Evolutionary conservation across 2,888 invertebrate species (phyloP).

Genomic region (Cotesia congregata): DNA sequence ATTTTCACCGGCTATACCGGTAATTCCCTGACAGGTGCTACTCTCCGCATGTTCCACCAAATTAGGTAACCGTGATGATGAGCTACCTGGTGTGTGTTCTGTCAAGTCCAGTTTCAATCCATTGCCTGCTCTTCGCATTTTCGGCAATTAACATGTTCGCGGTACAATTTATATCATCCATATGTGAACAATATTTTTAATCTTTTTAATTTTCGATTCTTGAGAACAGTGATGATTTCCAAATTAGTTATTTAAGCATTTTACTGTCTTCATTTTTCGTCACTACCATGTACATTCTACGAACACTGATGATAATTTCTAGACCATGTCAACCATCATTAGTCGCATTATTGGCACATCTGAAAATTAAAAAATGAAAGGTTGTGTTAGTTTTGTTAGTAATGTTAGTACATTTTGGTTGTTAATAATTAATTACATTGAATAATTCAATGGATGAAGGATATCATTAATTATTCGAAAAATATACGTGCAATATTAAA

Average conservation of each 20-base stretch:
- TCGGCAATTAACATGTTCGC: slow-evolving; percentile 66
- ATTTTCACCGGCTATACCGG: slow-evolving; percentile 61
- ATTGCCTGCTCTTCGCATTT: slow-evolving; percentile 67
- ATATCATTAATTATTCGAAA: not conserved
- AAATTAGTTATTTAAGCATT: not conserved
- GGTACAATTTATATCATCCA: slow-evolving; percentile 24
- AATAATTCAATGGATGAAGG: not conserved
- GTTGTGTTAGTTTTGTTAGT: slow-evolving; percentile 48
- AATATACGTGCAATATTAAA: not conserved
- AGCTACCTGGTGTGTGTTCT: slow-evolving; percentile 69
- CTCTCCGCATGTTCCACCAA: slow-evolving; percentile 68
- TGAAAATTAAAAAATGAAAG: slow-evolving; percentile 46
- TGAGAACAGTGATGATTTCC: not conserved
- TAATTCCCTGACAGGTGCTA: slow-evolving; percentile 49
- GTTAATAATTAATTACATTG: not conserved
- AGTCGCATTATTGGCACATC: slow-evolving; percentile 34
- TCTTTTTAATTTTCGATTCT: too few species aligned
- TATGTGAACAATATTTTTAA: not conserved
- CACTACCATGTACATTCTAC: not conserved
- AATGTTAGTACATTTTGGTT: slow-evolving; percentile 26
- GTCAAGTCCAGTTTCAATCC: slow-evolving; percentile 68
- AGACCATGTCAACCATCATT: slow-evolving; percentile 34
- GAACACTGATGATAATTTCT: slow-evolving; percentile 20
- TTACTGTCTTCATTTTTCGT: not conserved
- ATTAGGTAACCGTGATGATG: slow-evolving; percentile 64